Evolutionary conservation across 64 coral and sea anemone genomes (phyloP).

Genomic region (Stichodactyla mertensii): DNA sequence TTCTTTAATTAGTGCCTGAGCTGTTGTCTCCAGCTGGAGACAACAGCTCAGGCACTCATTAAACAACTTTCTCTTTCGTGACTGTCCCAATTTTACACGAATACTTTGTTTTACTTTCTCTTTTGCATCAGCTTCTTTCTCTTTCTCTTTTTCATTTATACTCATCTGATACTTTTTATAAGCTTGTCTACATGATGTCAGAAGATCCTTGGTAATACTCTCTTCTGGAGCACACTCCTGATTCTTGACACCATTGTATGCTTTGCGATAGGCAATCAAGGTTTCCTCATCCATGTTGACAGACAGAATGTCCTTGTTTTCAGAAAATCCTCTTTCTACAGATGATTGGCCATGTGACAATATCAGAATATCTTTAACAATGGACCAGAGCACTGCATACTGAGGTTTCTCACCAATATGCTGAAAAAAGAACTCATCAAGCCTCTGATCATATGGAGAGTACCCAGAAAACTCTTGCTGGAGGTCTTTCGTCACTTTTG

Average conservation of each 20-base stretch:
- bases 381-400: constrained; percentile 50
- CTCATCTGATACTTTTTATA: constrained; percentile 24
- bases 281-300: too few species aligned
- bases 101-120: too few species aligned
- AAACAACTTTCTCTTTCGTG: too few species aligned
- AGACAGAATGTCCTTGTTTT: too few species aligned
- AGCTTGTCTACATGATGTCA: constrained; percentile 38
- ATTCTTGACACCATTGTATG: constrained; percentile 33
- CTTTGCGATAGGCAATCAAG: constrained; percentile 9
- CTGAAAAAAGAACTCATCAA: constrained; percentile 42
- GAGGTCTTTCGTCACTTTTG: not conserved
- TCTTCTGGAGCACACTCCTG: constrained; percentile 37
- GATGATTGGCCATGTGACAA: constrained; percentile 47
- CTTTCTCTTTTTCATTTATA: not conserved
- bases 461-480: too few species aligned
- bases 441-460: constrained; percentile 14
- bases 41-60: too few species aligned
- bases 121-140: too few species aligned
- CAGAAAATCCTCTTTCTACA: constrained; percentile 39
- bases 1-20: not conserved
- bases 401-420: constrained; percentile 32
- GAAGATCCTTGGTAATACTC: constrained; percentile 59
- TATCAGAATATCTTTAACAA: constrained; percentile 26
- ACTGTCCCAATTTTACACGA: too few species aligned
- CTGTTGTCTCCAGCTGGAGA: too few species aligned